phyloP scores from a whole-genome alignment of 1,140 invertebrate species.

The Saccostrea echinata region DNA sequence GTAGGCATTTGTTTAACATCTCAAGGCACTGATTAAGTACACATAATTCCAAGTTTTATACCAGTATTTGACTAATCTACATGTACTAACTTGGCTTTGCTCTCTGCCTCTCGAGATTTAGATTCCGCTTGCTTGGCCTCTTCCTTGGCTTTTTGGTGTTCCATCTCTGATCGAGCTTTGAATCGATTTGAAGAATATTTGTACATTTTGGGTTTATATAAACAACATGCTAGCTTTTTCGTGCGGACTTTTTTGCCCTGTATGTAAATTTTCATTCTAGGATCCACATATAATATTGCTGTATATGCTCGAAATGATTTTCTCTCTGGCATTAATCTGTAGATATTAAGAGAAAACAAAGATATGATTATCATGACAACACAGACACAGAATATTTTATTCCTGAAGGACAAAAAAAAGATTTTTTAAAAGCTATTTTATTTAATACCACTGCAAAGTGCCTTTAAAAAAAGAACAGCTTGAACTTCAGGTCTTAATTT shows the following conservation, averaged over 20 bases:
- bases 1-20: no score
- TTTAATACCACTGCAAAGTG: no score
- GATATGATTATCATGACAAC: background rate
- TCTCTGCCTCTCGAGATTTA: constrained; percentile 78
- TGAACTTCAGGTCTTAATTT: no score
- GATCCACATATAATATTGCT: constrained; percentile 79
- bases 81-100: constrained; percentile 76
- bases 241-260: constrained; percentile 80
- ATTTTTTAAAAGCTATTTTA: no score
- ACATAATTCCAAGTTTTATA: no score
- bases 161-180: constrained; percentile 78
- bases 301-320: constrained; percentile 79
- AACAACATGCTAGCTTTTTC: constrained; percentile 74
- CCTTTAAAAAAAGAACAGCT: no score
- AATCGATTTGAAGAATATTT: constrained; percentile 79
- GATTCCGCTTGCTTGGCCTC: constrained; percentile 72
- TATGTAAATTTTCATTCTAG: constrained; percentile 81
- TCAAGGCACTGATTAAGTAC: no score
- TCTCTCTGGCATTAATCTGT: constrained; percentile 77
- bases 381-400: background rate
- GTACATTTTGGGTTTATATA: constrained; percentile 79
- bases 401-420: no score
- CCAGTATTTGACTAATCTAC: no score
- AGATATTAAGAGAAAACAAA: constrained; percentile 49
- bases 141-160: constrained; percentile 74